Base-by-base conservation (phyloP, 2,797 vertebrate species). In the Coregonus sp. region DNA sequence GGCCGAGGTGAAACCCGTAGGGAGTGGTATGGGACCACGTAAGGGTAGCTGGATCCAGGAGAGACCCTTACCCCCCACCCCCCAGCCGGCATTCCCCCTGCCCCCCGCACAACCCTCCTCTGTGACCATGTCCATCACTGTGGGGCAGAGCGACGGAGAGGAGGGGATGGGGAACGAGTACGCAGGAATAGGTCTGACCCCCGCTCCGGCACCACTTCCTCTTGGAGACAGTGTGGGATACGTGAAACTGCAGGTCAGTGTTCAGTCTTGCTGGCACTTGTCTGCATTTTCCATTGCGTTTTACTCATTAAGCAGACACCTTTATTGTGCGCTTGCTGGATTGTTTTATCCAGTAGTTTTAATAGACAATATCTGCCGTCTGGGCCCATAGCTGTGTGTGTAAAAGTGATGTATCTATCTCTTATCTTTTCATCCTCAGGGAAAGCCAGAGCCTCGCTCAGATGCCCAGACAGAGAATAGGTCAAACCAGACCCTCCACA, bases 11-110 rank as follows among this genome's bases (percentile, higher is more conserved):
- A 93, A 94, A 79, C 84, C 94, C 0, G 77, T 93, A 1, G 83
- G 85, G 4, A 86, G 89, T 3, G 94, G 94, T 14, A 94, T 95
- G 94, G 94, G 94, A 47, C 93, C 93, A n/a, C 94, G 96, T 20
- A 97, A 97, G 74, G 96, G 96, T 6, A 97, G 95, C 86, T 97
- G 95, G 93, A 97, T 98, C 84, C 97, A 98, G 83, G 96, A 97
- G 88, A 88, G 96, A n/a, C 97, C 96, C 4, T 89, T 97, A 3
- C 97, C 97, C 1, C 96, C 95, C 0, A 96, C 96, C 2, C 96
- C 97, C 2, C 93, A 95, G 80, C 81, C 94, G 67, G 75, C 88
- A 29, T 94, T 95, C 79, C 91, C 91, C 9, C 78, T 94, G 84
- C 84, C 81, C 79, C 89, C 91, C 40, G 76, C 87, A 66, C 84